Percentiles rank a stretch among this genome's conserved stretches.
phyloP scores from a whole-genome alignment of 1,140 invertebrate species.

The Parapsyche elsis region DNA sequence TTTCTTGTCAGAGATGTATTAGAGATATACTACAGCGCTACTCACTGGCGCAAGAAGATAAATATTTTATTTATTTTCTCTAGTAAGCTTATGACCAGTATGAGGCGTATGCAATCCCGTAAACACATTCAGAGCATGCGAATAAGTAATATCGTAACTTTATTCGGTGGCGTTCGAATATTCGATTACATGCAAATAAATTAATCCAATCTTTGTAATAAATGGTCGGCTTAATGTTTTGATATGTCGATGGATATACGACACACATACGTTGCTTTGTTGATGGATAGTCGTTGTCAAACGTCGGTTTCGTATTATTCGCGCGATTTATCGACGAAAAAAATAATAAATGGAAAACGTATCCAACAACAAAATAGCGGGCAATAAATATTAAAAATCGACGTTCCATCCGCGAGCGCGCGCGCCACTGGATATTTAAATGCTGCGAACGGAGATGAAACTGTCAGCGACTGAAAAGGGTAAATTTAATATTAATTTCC shows the following conservation, averaged over 20 bases:
- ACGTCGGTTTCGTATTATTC: constrained; percentile 34
- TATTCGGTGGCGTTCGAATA: too few relatives aligned
- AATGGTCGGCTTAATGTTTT: too few relatives aligned
- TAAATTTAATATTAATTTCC: constrained; percentile 50
- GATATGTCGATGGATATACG: not conserved
- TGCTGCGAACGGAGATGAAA: constrained; percentile 41
- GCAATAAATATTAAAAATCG: constrained; percentile 41
- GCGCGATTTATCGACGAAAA: constrained; percentile 27
- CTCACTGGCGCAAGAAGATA: not conserved
- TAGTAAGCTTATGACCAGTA: not conserved
- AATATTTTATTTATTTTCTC: constrained; percentile 5
- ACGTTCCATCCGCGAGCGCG: not conserved
- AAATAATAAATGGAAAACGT: not conserved
- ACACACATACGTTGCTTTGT: not conserved
- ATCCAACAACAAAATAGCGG: constrained; percentile 38
- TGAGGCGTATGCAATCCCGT: too few relatives aligned
- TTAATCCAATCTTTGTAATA: too few relatives aligned
- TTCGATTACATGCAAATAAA: too few relatives aligned
- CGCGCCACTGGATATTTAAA: constrained; percentile 40
- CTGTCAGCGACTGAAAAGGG: constrained; percentile 43
- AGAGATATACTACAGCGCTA: not conserved
- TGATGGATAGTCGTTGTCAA: constrained; percentile 38
- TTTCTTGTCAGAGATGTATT: not conserved
- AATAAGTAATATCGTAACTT: too few relatives aligned
- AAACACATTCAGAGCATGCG: too few relatives aligned